phyloP scores from a whole-genome alignment of 2,113 vertebrate species.

The Pseudois nayaur region DNA sequence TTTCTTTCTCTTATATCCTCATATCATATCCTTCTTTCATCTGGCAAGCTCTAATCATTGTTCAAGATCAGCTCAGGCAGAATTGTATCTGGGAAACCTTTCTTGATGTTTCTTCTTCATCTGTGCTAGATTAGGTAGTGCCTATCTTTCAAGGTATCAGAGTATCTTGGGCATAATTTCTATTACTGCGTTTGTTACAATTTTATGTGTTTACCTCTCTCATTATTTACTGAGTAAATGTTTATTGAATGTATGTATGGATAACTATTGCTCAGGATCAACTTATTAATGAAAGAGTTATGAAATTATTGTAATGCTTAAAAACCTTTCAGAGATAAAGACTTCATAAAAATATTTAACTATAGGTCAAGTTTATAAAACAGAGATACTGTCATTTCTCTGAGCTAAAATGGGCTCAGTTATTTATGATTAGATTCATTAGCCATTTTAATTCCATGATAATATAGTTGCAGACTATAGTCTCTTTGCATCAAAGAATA shows the following conservation, averaged over 20 bases:
- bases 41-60: neutral
- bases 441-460: conserved; percentile 34
- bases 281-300: neutral
- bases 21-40: neutral
- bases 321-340: conserved; percentile 4
- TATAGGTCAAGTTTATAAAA: neutral
- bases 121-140: neutral
- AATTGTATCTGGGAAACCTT: neutral
- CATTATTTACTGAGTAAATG: neutral
- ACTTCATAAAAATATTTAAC: neutral
- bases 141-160: neutral
- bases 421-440: conserved; percentile 20
- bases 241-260: neutral
- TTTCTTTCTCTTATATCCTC: neutral
- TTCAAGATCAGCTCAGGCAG: neutral
- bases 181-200: neutral
- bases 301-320: neutral
- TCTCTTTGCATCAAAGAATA: neutral
- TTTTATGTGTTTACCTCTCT: neutral
- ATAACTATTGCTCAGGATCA: neutral
- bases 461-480: neutral
- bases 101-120: neutral
- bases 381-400: neutral
- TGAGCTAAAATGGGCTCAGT: neutral
- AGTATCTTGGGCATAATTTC: neutral